Evolutionary conservation across 2,113 vertebrate species (phyloP).

Genomic region (Abramis brama): DNA sequence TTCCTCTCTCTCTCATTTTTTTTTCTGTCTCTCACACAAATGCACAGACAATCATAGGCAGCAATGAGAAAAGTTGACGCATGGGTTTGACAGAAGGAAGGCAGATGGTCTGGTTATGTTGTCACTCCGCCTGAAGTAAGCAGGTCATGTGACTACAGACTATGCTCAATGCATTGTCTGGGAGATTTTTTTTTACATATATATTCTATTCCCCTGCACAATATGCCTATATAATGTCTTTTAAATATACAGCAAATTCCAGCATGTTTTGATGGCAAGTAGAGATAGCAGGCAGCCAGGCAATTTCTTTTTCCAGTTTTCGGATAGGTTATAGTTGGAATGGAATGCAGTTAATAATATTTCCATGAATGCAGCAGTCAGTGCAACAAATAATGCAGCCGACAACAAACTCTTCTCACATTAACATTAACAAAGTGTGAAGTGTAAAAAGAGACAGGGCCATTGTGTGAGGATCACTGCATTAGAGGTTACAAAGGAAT

Average conservation of each 20-base stretch:
- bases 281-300: slow-evolving; percentile 70
- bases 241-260: slow-evolving; percentile 78
- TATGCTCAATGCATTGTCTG: slow-evolving; percentile 52
- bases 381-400: slow-evolving; percentile 67
- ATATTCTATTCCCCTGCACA: slow-evolving; percentile 57
- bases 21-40: slow-evolving; percentile 3
- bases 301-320: slow-evolving; percentile 71
- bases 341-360: slow-evolving; percentile 70
- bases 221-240: slow-evolving; percentile 75
- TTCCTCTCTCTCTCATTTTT: not conserved
- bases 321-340: slow-evolving; percentile 68
- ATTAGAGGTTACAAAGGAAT: slow-evolving; percentile 67
- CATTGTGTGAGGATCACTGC: slow-evolving; percentile 66
- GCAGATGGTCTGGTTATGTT: slow-evolving; percentile 53
- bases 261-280: slow-evolving; percentile 72
- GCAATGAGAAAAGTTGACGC: slow-evolving; percentile 38
- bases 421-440: slow-evolving; percentile 72
- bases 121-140: slow-evolving; percentile 42
- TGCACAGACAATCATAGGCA: slow-evolving; percentile 8
- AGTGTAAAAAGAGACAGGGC: slow-evolving; percentile 59
- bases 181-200: not conserved
- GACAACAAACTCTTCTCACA: slow-evolving; percentile 58
- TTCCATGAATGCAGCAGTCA: slow-evolving; percentile 47
- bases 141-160: slow-evolving; percentile 52
- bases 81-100: slow-evolving; percentile 49